Evolutionary conservation across 2,113 vertebrate genomes (phyloP), one percentile per base, ranked within the genome.

Genomic region (Carassius carassius): DNA sequence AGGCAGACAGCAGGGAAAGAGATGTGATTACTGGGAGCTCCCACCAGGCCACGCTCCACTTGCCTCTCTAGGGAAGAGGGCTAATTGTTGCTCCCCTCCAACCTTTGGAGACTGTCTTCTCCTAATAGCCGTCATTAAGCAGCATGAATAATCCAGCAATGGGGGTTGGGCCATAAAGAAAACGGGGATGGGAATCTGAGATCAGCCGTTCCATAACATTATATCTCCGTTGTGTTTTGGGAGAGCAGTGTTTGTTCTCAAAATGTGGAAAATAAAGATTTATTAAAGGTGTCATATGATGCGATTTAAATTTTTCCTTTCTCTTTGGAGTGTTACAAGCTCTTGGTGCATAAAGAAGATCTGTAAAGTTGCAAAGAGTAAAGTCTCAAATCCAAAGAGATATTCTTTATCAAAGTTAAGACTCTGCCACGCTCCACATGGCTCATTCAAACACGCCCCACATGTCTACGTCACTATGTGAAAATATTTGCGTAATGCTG

Each of bases 1-100:
- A 58, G 29, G 35, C 49, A 16, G 19, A 76, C n/a, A 29, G 80
- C 32, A 29, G 41, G 44, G 78, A 49, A 32, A 47, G 74, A 80
- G 47, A 81, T 70, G 58, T 73, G 84, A 83, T 90, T 80, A 80
- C 86, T 58, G 65, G 78, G 83, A 85, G 77, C 81, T 85, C 86
- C 86, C 89, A 69, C 69, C 77, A 80, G 88, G 67, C 85, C 84
- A 86, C 63, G 84, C 86, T 85, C 69, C 84, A 51, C 29, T 63
- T 37, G 60, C 80, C 81, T 37, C 63, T 83, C 82, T 73, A 44
- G 25, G 29, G 29, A 70, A 88, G 84, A 77, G 88, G 86, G 84
- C 73, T 89, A 89, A 84, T 86, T 84, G 81, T 84, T 87, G 88
- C 23, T 9, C 86, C 85, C 78, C 82, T 89, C 79, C 84, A 82